Evolutionary conservation across 1,140 invertebrate species (phyloP).

Genomic region (Nephila pilipes): DNA sequence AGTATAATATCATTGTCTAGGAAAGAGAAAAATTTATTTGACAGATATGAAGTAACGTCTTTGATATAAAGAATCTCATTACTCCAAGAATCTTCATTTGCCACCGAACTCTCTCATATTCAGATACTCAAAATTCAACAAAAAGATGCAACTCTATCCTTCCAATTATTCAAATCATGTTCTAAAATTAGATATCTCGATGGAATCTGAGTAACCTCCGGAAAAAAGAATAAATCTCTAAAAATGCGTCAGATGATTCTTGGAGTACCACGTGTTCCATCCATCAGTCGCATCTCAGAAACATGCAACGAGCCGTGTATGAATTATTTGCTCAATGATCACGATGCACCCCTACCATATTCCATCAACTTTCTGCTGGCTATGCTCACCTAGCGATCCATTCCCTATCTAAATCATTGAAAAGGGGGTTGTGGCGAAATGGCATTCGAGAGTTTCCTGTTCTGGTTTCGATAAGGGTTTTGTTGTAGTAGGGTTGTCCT

Average conservation of each 20-base stretch:
- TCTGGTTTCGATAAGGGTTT: too few relatives aligned
- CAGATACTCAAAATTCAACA: background rate
- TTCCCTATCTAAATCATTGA: constrained; percentile 1
- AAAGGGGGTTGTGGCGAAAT: background rate
- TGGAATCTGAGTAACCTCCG: background rate
- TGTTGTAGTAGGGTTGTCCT: too few relatives aligned
- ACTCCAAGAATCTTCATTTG: too few relatives aligned
- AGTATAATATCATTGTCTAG: too few relatives aligned
- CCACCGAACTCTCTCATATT: too few relatives aligned
- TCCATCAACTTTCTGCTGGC: constrained; percentile 16
- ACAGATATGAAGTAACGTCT: too few relatives aligned
- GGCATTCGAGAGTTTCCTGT: too few relatives aligned
- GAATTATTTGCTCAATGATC: constrained; percentile 59
- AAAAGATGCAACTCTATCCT: background rate
- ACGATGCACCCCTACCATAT: constrained; percentile 12
- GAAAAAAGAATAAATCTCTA: background rate
- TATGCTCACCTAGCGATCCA: background rate
- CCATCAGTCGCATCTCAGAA: constrained; percentile 32
- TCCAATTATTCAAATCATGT: constrained; percentile 40
- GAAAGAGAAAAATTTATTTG: too few relatives aligned
- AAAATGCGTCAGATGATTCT: constrained; percentile 25
- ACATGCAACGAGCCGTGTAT: constrained; percentile 63
- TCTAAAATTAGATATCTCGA: background rate
- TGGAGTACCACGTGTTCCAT: constrained; percentile 32
- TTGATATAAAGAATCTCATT: too few relatives aligned